Evolutionary conservation across 2,113 vertebrate species (phyloP), one percentile per base, ranked within the genome.

Genomic region (Bolborhynchus lineola): DNA sequence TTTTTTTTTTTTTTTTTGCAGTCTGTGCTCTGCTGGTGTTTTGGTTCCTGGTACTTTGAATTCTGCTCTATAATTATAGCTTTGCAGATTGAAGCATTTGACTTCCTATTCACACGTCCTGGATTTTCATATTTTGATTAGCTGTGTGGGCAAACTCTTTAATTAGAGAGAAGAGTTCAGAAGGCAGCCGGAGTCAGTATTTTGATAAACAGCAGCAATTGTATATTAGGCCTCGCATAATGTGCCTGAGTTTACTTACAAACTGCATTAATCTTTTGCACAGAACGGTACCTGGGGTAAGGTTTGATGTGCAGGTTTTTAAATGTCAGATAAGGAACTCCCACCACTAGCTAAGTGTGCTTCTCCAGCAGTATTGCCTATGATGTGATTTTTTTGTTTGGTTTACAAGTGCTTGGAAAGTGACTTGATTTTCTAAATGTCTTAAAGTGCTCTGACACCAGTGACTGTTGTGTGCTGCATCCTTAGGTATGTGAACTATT

Each of bases 101-200:
- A 71, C 82, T 93, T 94, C 83, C 71, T 60, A 59, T 85, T 92
- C 84, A 75, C 81, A 82, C 12, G 3, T 92, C 76, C 70, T 95
- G 74, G 81, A 78, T 95, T 91, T 87, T 92, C 75, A 75, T 96
- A 96, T 95, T 95, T 95, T 93, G 88, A 95, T 96, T 95, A 92
- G 79, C 92, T 90, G 25, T 96, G 93, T 95, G 93, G 91, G 93
- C 75, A 93, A 95, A 93, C 77, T 94, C 60, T 77, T 93, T 88
- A 93, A 95, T 93, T 62, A 86, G 78, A 95, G 82, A 67, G 63
- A 93, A 78, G 75, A 84, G 83, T 93, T 96, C 81, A 92, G 47
- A 95, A 97, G 87, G 91, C 89, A 95, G 76, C 53, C 75, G 8
- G 72, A 92, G 82, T 70, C 5, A 23, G n/a, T 86, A 6, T 91